Percentiles rank a stretch among this genome's conserved stretches.
Conservation (phyloP, 92 coral and sea anemone genomes). For the Porites divaricata region DNA sequence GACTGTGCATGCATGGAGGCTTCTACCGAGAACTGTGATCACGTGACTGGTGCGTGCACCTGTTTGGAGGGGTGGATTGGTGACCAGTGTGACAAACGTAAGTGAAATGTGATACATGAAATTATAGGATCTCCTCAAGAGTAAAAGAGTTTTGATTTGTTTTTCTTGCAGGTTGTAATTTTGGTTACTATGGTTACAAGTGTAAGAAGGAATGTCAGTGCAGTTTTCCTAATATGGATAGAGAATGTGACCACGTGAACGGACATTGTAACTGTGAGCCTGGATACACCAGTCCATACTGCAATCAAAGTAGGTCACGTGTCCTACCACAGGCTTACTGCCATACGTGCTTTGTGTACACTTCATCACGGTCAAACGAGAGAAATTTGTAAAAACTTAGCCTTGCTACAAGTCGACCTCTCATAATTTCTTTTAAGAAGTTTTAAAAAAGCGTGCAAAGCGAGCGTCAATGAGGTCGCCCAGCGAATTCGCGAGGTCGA, state of each 20-base stretch:
- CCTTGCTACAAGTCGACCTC: too few species aligned
- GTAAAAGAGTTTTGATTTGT: not conserved
- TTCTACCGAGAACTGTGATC: slow-evolving; percentile 79
- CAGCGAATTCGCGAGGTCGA: too few species aligned
- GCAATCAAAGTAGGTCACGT: slow-evolving; percentile 34
- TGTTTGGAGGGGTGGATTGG: slow-evolving; percentile 91
- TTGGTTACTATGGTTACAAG: slow-evolving; percentile 75
- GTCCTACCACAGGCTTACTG: too few species aligned
- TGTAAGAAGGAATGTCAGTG: slow-evolving; percentile 67
- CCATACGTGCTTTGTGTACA: too few species aligned
- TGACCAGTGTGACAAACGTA: slow-evolving; percentile 77
- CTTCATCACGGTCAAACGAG: too few species aligned
- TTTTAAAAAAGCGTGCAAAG: too few species aligned
- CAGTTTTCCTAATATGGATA: slow-evolving; percentile 47
- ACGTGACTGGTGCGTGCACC: slow-evolving; percentile 80
- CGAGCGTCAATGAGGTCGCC: too few species aligned
- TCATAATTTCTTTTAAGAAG: too few species aligned
- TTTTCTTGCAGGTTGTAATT: slow-evolving; percentile 64
- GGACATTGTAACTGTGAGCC: slow-evolving; percentile 82
- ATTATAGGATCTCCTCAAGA: not conserved
- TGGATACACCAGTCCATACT: slow-evolving; percentile 51
- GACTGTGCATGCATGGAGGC: slow-evolving; percentile 67
- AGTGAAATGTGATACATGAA: not conserved
- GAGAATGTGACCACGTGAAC: slow-evolving; percentile 73
- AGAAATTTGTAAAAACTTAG: too few species aligned